phyloP scores from a whole-genome alignment of 2,888 invertebrate species.

The Troides oblongomaculatus region DNA sequence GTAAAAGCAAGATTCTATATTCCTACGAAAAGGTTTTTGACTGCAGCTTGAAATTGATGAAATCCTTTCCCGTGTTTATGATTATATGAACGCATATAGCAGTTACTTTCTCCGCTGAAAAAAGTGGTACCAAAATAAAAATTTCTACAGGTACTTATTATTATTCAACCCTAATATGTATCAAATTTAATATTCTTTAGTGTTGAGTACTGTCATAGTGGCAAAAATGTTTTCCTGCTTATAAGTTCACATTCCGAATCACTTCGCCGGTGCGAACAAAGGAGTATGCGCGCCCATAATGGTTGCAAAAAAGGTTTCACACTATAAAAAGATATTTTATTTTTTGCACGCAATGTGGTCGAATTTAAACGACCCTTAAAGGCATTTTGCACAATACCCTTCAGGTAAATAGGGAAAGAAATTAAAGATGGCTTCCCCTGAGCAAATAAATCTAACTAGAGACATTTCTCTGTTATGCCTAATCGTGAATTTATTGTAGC shows the following conservation, averaged over 20 bases:
- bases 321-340: slow-evolving; percentile 49
- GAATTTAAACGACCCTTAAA: slow-evolving; percentile 63
- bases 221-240: slow-evolving; percentile 21
- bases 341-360: slow-evolving; percentile 66
- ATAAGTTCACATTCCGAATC: slow-evolving; percentile 44
- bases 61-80: too few relatives aligned
- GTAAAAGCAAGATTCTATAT: too few relatives aligned
- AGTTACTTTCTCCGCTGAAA: too few relatives aligned
- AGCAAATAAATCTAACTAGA: slow-evolving; percentile 63
- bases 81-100: too few relatives aligned
- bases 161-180: too few relatives aligned
- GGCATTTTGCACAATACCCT: slow-evolving; percentile 55
- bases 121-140: too few relatives aligned
- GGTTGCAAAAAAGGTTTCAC: slow-evolving; percentile 66
- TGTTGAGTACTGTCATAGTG: neutral
- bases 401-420: slow-evolving; percentile 67
- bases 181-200: neutral
- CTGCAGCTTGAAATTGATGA: too few relatives aligned
- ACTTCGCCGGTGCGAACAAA: slow-evolving; percentile 60
- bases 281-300: slow-evolving; percentile 53
- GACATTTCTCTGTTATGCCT: slow-evolving; percentile 68
- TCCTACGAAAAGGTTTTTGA: too few relatives aligned
- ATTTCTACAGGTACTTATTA: too few relatives aligned
- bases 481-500: slow-evolving; percentile 76
- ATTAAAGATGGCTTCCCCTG: slow-evolving; percentile 60